phyloP scores from a whole-genome alignment of 2,113 vertebrate genomes.

The Callipepla squamata region DNA sequence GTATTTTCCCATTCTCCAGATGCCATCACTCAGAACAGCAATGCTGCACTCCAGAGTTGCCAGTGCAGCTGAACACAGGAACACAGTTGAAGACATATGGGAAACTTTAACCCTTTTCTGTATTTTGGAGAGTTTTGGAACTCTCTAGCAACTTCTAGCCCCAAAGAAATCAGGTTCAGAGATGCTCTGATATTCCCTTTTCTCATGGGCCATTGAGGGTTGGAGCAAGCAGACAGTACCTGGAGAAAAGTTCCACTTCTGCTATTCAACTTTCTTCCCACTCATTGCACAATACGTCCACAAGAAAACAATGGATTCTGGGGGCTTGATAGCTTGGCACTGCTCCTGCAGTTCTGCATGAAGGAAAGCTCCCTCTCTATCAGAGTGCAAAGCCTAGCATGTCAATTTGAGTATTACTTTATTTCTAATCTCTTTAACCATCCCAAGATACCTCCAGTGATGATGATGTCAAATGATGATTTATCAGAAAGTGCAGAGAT shows the following conservation, averaged over 20 bases:
- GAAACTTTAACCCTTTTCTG: neutral
- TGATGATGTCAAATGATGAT: neutral
- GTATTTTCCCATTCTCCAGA: neutral
- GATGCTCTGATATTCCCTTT: neutral
- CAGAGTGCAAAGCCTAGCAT: too few relatives aligned
- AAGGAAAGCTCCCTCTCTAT: neutral
- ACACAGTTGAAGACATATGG: rapidly evolving
- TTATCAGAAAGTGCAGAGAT: neutral
- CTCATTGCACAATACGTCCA: too few relatives aligned
- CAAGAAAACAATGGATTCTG: neutral
- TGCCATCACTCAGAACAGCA: neutral
- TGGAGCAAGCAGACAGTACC: neutral
- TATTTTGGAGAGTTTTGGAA: neutral
- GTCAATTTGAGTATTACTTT: neutral
- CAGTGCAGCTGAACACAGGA: neutral
- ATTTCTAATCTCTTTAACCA: neutral
- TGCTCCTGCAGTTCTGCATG: neutral
- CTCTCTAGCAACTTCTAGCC: neutral
- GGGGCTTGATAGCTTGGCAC: neutral
- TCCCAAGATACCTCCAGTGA: neutral
- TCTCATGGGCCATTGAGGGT: neutral
- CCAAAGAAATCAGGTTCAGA: neutral
- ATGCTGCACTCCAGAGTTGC: neutral
- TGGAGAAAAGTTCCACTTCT: neutral
- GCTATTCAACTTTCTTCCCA: neutral